Base-by-base conservation (phyloP, 2,113 vertebrate species). In the Pycnonotus jocosus region DNA sequence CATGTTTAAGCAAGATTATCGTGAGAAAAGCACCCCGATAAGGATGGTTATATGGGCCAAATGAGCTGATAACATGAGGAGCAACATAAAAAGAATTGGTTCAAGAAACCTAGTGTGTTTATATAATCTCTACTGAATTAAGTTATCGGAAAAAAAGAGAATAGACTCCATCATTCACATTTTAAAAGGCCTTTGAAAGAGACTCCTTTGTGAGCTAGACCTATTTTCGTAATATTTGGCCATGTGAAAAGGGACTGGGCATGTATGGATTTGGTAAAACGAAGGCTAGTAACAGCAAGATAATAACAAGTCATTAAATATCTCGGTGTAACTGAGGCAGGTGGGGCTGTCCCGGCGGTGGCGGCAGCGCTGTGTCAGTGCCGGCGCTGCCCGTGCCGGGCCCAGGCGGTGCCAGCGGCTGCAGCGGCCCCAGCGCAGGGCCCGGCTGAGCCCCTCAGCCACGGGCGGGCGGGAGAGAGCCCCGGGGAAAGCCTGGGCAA, bases 291-390 rank as follows among this genome's bases (percentile, higher is more conserved):
- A 44, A 22, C 22, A 79, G 37, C 16, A 35, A 42, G 24, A 44
- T 8, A 11, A 8, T 4, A 82, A 14, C 8, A 47, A 57, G 42
- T 7, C 28, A 45, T 22, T 53, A 27, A 77, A 51, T 30, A 42
- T 6, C 25, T 8, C 10, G 15, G 20, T 4, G 28, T 10, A 2
- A 9, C 11, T 31, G 20, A 11, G 14, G 4, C 16, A 10, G 19
- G 4, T 5, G 33, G 11, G 12, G 31, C 5, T 7, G 45, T 33
- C 30, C 47, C 14, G 4, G 28, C 14, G 4, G 28, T 1, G 57
- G 8, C 2, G 65, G 23, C 38, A 38, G 38, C 2, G 2, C 44
- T 3, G 15, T 5, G 24, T 3, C 27, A 0, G 14, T 27, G 11
- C 35, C 4, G 1, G 42, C 3, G 18, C n/a, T 62, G 74, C 40